Evolutionary conservation across 2,113 vertebrate genomes (phyloP).

Genomic region (Onychorhynchus coronatus): DNA sequence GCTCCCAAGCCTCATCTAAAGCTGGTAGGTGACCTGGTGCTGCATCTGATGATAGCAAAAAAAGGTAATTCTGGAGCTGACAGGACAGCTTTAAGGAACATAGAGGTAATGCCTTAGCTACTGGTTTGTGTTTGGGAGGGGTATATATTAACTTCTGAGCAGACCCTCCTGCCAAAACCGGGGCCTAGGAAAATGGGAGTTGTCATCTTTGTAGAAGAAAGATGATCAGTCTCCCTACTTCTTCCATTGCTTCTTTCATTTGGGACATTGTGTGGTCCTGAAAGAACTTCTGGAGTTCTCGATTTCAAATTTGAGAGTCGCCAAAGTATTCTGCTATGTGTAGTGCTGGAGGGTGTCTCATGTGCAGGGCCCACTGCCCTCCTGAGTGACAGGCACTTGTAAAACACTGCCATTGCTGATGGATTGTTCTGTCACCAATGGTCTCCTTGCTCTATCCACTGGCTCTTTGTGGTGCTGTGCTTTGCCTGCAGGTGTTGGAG

Average conservation of each 20-base stretch:
- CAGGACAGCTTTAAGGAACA: neutral
- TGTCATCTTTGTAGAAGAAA: neutral
- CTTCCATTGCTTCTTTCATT: neutral
- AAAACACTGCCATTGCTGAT: neutral
- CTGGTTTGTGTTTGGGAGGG: neutral
- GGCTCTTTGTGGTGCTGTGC: neutral
- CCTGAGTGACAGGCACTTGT: neutral
- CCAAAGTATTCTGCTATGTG: neutral
- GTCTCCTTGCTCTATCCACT: neutral
- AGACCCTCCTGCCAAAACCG: neutral
- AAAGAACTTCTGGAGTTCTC: neutral
- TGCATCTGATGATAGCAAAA: neutral
- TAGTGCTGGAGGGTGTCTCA: neutral
- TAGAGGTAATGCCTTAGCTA: neutral
- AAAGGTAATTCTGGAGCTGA: neutral
- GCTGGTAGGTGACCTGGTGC: neutral
- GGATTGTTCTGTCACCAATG: neutral
- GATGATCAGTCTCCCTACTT: neutral
- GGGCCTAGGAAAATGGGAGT: neutral
- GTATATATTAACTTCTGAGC: neutral
- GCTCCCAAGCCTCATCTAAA: neutral
- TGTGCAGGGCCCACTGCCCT: neutral
- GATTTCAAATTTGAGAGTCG: neutral
- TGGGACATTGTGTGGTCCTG: neutral
- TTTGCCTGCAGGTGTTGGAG: slow-evolving; percentile 25